A percentile compares a stretch with the other conserved stretches of the same genome.
Conservation (phyloP, 1,140 invertebrate genomes). For the Orchestia grillus region DNA sequence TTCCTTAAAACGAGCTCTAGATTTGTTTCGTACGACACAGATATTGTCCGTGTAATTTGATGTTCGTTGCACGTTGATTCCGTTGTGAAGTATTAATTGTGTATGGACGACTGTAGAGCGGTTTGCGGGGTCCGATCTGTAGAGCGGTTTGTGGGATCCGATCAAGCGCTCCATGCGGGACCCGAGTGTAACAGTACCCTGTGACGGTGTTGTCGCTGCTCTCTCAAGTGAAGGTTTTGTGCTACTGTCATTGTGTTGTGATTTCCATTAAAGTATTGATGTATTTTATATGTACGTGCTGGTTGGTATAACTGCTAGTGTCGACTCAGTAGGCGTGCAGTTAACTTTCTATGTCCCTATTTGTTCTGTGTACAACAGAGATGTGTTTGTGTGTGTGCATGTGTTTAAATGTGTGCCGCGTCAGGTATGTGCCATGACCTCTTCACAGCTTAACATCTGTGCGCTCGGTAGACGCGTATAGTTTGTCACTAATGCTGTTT, state of each 20-base stretch:
- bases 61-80: no score
- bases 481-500: not conserved
- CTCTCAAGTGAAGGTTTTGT: not conserved
- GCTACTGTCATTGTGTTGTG: not conserved
- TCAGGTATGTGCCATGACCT: not conserved
- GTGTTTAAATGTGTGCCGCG: not conserved
- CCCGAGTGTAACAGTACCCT: no score
- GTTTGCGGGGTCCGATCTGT: no score
- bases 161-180: no score
- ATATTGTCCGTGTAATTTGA: no score
- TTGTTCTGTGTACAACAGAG: not conserved
- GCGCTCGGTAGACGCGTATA: not conserved
- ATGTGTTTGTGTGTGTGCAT: not conserved
- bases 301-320: not conserved
- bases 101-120: no score
- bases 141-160: no score
- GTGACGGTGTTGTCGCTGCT: no score
- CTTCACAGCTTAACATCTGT: not conserved
- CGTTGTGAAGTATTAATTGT: no score
- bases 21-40: no score
- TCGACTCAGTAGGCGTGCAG: not conserved
- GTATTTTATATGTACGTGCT: not conserved
- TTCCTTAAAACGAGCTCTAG: no score
- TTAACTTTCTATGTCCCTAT: not conserved
- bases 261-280: not conserved